A percentile compares a stretch with the other conserved stretches of the same genome.
Evolutionary conservation across 2,113 vertebrate genomes (phyloP).

Genomic region (Apeltes quadracus): DNA sequence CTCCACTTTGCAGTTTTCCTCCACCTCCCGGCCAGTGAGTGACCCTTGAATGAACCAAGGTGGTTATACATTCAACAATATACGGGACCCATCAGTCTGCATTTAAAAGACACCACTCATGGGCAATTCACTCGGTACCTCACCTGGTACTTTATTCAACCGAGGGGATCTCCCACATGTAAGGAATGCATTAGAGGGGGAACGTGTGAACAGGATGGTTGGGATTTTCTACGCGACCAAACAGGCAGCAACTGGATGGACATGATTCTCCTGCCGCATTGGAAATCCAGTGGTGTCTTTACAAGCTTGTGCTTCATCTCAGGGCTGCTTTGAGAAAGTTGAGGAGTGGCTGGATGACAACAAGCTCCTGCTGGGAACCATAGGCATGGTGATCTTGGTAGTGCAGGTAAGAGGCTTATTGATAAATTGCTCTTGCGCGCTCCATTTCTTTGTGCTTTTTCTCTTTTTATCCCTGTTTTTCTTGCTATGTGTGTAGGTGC

Average conservation of each 20-base stretch:
- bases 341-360: conserved; percentile 94
- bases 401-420: conserved; percentile 86
- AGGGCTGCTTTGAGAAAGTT: conserved; percentile 96
- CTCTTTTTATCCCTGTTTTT: too few relatives aligned
- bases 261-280: background rate
- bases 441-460: background rate
- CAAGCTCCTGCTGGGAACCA: conserved; percentile 91
- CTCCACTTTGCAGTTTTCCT: conserved; percentile 9
- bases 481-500: conserved; percentile 1
- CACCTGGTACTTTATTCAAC: conserved; percentile 15
- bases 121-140: conserved; percentile 39
- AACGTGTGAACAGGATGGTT: conserved; percentile 2
- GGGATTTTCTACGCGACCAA: conserved; percentile 12
- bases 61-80: conserved; percentile 15
- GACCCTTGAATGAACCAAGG: conserved; percentile 51
- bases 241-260: conserved; percentile 4
- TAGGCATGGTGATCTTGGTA: conserved; percentile 93
- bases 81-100: conserved; percentile 22
- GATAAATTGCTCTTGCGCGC: conserved; percentile 13
- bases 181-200: background rate
- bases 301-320: conserved; percentile 41
- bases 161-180: background rate
- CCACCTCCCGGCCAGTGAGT: background rate
- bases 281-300: conserved; percentile 5
- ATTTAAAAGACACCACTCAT: conserved; percentile 25